Evolutionary conservation across 2,888 invertebrate species (phyloP), one percentile per base, ranked within the genome.

Genomic region (Sipha maydis): DNA sequence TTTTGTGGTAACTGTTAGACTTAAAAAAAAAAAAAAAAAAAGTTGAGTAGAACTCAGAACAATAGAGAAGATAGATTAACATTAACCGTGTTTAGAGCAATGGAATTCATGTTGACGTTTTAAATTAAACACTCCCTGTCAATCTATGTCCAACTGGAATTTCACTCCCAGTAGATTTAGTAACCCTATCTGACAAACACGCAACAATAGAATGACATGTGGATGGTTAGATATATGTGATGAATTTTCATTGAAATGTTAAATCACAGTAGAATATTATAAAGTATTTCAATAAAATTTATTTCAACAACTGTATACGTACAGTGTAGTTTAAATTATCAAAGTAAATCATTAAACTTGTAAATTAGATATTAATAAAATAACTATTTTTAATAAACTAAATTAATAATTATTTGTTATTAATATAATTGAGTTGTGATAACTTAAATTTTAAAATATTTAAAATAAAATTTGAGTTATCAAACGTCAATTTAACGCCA

Each of bases 101-200:
- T 67, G 41, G 67, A 67, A 85, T 85, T 85, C 31, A 76, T n/a
- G 85, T 67, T 77, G 67, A 85, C 85, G 41, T 85, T 85, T 85
- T 67, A 67, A 85, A 85, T 77, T 69, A 67, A 85, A 85, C 61
- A 67, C 75, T 84, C 38, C 17, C 61, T 77, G 84, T 76, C 84
- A 85, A 85, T 85, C 61, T 41, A 48, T n/a, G 76, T 84, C 61
- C 28, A 84, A 41, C 38, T 76, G 41, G 61, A 67, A 77, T 85
- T 85, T 85, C 76, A 85, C 76, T 85, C 84, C 41, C 31, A 61
- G 77, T 77, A 77, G 77, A 77, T 85, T 77, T 85, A 85, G 85
- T 85, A 85, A 85, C 76, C 31, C 67, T 67, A 67, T 77, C 76
- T 48, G 8, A 56, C 75, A 83, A 34, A 83, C 34, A 56, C 11